phyloP scores from a whole-genome alignment of 2,797 vertebrate species.

The Coccyzus lansbergi region DNA sequence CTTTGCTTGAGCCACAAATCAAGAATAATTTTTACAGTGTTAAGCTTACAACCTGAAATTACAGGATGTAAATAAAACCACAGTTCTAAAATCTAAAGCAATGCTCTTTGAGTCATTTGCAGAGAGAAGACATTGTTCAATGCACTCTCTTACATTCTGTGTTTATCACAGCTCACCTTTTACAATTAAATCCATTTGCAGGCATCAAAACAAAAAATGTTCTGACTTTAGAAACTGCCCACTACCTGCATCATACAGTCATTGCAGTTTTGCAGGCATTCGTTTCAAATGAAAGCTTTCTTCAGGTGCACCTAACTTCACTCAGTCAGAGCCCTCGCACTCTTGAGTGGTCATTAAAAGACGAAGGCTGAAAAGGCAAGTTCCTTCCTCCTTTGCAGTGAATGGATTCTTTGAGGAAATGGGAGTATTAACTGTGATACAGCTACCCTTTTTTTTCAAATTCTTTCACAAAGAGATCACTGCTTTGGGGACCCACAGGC shows the following conservation, averaged over 20 bases:
- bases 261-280: neutral
- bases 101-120: neutral
- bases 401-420: conserved; percentile 47
- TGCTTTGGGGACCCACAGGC: conserved; percentile 45
- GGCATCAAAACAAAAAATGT: neutral
- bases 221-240: neutral
- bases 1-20: neutral
- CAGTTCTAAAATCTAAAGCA: neutral
- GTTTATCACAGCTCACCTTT: neutral
- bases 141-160: neutral
- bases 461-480: conserved; percentile 62
- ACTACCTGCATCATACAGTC: neutral
- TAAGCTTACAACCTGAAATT: neutral
- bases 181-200: neutral
- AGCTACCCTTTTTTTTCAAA: conserved; percentile 48
- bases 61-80: neutral
- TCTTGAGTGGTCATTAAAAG: neutral
- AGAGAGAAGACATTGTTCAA: neutral
- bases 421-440: conserved; percentile 39
- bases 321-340: neutral
- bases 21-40: neutral
- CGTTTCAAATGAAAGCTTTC: neutral
- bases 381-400: neutral
- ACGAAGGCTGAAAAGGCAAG: neutral
- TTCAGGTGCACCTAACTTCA: neutral